Evolutionary conservation across 2,113 vertebrate species (phyloP).

Genomic region (Dinomys branickii): DNA sequence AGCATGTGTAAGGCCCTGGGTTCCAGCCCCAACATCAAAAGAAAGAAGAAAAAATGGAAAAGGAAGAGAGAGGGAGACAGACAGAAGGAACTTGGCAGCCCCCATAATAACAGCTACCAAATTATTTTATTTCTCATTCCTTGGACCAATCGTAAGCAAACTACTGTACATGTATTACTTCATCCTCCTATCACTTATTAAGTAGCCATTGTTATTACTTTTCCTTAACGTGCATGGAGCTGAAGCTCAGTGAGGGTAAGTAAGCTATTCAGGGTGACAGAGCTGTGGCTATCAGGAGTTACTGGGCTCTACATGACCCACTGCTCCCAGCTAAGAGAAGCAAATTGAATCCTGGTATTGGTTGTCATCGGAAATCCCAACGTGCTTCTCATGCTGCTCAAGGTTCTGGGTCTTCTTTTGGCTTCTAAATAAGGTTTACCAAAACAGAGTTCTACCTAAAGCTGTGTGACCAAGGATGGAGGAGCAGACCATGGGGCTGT

Average conservation of each 20-base stretch:
- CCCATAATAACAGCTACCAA: neutral
- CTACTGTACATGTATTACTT: accelerated
- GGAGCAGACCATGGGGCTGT: neutral
- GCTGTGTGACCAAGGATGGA: neutral
- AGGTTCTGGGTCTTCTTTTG: neutral
- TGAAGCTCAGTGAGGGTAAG: neutral
- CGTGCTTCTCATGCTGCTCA: neutral
- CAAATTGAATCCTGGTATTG: too few relatives aligned
- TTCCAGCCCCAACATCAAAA: neutral
- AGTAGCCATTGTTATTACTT: neutral
- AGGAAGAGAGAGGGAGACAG: neutral
- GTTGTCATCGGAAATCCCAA: neutral
- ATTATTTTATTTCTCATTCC: neutral
- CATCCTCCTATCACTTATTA: neutral
- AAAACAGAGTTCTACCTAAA: constrained; percentile 39
- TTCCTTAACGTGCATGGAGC: neutral
- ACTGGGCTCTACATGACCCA: neutral
- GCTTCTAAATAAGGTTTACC: neutral
- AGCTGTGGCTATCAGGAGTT: neutral
- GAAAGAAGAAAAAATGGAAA: neutral
- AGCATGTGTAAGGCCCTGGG: neutral
- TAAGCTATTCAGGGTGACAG: neutral
- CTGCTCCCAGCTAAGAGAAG: neutral
- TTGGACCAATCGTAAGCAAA: neutral
- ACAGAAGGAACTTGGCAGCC: neutral